A percentile compares a stretch with the other conserved stretches of the same genome.
phyloP scores from a whole-genome alignment of 2,113 vertebrate species.

The Chaetura pelagica region DNA sequence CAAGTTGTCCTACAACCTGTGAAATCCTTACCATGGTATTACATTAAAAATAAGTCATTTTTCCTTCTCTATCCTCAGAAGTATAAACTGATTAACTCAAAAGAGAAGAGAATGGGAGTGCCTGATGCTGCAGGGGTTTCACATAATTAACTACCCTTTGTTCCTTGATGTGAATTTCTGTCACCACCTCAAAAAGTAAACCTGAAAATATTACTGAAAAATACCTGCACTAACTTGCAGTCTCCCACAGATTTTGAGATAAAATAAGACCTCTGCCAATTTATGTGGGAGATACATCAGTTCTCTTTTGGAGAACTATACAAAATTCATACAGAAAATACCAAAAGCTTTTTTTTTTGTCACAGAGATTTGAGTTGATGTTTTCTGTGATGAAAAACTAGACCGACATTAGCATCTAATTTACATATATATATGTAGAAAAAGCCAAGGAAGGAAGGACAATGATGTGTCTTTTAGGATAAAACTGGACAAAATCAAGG shows the following conservation, averaged over 20 bases:
- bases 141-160: neutral
- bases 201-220: neutral
- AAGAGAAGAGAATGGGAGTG: neutral
- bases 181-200: neutral
- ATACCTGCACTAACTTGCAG: neutral
- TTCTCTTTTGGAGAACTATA: neutral
- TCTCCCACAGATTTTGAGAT: neutral
- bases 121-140: neutral
- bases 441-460: neutral
- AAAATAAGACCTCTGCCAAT: neutral
- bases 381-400: neutral
- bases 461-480: neutral
- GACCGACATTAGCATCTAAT: neutral
- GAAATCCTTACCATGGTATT: neutral
- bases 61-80: neutral
- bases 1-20: neutral
- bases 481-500: neutral
- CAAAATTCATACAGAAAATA: neutral
- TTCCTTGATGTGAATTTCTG: neutral
- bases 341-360: neutral
- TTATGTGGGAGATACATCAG: neutral
- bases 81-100: neutral
- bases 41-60: neutral
- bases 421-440: neutral
- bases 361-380: neutral